Conservation (phyloP, 1,140 invertebrate genomes). For the Ips typographus region DNA sequence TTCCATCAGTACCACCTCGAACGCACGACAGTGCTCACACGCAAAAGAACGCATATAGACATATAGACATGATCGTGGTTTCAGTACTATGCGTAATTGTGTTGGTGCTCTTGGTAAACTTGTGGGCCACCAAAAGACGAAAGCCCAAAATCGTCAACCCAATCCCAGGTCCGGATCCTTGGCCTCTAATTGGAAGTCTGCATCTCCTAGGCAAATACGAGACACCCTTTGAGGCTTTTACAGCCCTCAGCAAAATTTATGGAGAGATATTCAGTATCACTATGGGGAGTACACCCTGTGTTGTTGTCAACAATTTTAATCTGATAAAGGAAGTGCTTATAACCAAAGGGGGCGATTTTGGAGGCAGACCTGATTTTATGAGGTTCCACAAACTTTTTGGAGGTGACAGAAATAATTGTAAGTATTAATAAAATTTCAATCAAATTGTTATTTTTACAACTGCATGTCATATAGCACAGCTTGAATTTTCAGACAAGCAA, state of each 20-base stretch:
- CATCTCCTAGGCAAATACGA: conserved; percentile 65
- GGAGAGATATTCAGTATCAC: conserved; percentile 75
- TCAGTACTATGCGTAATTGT: conserved; percentile 41
- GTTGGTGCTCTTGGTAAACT: conserved; percentile 43
- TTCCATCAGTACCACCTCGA: conserved; percentile 41
- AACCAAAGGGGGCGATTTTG: conserved; percentile 76
- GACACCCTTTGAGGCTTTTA: conserved; percentile 74
- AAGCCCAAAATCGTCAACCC: conserved; percentile 38
- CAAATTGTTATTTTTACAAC: too few species aligned
- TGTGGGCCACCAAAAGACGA: conserved; percentile 39
- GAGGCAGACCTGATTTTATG: conserved; percentile 77
- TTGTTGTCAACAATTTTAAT: conserved; percentile 75
- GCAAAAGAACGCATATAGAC: conserved; percentile 30
- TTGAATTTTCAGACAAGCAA: too few species aligned
- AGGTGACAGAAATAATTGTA: conserved; percentile 76
- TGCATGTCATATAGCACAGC: too few species aligned
- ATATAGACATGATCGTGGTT: conserved; percentile 47
- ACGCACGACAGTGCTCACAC: conserved; percentile 33
- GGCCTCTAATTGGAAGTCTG: conserved; percentile 72
- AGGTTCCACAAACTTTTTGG: conserved; percentile 74
- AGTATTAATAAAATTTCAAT: conserved; percentile 49
- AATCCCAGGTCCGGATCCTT: conserved; percentile 64
- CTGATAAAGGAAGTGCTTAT: conserved; percentile 78
- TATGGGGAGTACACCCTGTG: conserved; percentile 68
- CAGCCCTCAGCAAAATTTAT: conserved; percentile 66